Conservation (phyloP, 2,888 invertebrate species). For the Mesorhabditis belari region DNA sequence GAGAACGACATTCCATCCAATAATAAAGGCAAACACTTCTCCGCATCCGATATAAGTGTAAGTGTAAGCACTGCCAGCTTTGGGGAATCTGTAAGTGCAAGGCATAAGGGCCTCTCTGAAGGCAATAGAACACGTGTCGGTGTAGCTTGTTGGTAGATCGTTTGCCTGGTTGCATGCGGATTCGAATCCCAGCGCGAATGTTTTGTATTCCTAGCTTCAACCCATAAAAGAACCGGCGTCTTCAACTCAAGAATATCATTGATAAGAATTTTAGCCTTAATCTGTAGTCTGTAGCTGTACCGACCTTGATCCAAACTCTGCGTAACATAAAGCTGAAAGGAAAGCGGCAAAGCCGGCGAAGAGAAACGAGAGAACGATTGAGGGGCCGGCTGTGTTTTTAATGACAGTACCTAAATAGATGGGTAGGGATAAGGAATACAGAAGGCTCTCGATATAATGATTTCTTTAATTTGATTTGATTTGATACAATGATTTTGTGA, state of each 20-base stretch:
- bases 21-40: slow-evolving; percentile 84
- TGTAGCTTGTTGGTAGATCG: too few species aligned
- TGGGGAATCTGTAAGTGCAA: slow-evolving; percentile 63
- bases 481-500: background rate
- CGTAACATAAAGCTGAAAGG: slow-evolving; percentile 68
- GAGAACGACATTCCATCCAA: slow-evolving; percentile 49
- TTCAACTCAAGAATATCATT: background rate
- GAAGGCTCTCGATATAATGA: too few species aligned
- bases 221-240: too few species aligned
- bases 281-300: too few species aligned
- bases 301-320: slow-evolving; percentile 57
- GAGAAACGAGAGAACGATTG: slow-evolving; percentile 71
- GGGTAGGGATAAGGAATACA: too few species aligned
- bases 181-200: background rate
- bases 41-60: slow-evolving; percentile 91
- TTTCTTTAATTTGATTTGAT: background rate
- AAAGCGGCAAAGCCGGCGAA: slow-evolving; percentile 79
- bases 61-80: slow-evolving; percentile 67
- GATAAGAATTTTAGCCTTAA: slow-evolving; percentile 37
- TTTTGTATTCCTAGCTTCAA: too few species aligned
- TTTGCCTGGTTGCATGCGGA: background rate
- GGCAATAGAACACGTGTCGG: too few species aligned
- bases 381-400: slow-evolving; percentile 77
- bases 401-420: slow-evolving; percentile 70
- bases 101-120: too few species aligned